These are phyloP conservation scores for Tanytarsus gracilentus DNA, from an alignment of 2,888 invertebrate genomes.

Conservation along the genomic window DNA sequence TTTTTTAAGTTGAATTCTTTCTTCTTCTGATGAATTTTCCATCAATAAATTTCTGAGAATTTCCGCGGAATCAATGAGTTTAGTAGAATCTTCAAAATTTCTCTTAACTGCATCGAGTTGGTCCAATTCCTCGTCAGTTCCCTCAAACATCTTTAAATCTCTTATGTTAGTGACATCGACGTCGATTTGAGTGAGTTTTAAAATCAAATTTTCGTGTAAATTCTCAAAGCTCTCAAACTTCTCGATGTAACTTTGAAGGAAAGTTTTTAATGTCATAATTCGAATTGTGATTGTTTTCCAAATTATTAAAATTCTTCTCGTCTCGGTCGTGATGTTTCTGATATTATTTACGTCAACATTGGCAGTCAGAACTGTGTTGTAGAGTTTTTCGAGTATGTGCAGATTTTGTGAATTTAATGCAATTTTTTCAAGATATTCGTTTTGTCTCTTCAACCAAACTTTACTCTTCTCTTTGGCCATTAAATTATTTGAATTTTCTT, in stretches of 20 bases:
- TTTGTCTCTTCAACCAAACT: neutral
- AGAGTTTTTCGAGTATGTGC: slow-evolving; percentile 19
- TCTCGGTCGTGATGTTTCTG: slow-evolving; percentile 14
- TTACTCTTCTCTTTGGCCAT: neutral
- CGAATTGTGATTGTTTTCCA: slow-evolving; percentile 48
- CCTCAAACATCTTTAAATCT: slow-evolving; percentile 46
- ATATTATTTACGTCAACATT: slow-evolving; percentile 24
- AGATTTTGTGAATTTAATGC: neutral
- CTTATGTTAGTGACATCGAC: slow-evolving; percentile 61
- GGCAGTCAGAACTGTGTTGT: slow-evolving; percentile 24
- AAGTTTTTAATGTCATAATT: slow-evolving; percentile 41
- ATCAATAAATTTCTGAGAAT: slow-evolving; percentile 52
- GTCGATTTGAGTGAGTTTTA: slow-evolving; percentile 61
- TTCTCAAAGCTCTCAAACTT: slow-evolving; percentile 30
- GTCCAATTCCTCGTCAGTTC: slow-evolving; percentile 34
- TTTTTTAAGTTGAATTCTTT: slow-evolving; percentile 48
- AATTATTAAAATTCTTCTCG: slow-evolving; percentile 33
- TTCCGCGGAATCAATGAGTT: slow-evolving; percentile 50
- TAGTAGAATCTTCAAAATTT: slow-evolving; percentile 48
- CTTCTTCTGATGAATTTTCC: slow-evolving; percentile 48
- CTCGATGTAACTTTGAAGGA: slow-evolving; percentile 36
- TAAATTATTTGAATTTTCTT: neutral
- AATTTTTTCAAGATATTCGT: neutral
- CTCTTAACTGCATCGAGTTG: slow-evolving; percentile 45
- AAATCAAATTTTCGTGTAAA: slow-evolving; percentile 32